These are phyloP conservation scores for Tenthredo mesomela DNA, from an alignment of 2,888 invertebrate species.

Conservation along the genomic window DNA sequence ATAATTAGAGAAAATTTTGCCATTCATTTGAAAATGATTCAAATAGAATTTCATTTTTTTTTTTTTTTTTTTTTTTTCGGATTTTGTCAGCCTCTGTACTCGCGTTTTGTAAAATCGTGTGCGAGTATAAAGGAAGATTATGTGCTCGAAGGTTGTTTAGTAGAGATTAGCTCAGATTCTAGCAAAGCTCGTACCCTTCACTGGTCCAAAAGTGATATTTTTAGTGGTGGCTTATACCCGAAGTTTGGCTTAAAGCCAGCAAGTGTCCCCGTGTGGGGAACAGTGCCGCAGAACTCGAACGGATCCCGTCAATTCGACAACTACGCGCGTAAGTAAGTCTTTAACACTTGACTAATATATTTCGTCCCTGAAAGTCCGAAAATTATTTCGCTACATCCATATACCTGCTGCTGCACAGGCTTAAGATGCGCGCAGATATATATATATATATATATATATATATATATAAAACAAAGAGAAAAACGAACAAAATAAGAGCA, in stretches of 20 bases:
- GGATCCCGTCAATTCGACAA: conserved; percentile 55
- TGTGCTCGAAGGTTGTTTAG: not conserved
- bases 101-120: not conserved
- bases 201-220: conserved; percentile 54
- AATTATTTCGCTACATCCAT: not conserved
- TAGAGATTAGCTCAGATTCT: conserved; percentile 14
- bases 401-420: too few relatives aligned
- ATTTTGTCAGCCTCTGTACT: not conserved
- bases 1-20: not conserved
- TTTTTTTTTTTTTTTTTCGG: not conserved
- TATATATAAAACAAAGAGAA: not conserved
- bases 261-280: conserved; percentile 53
- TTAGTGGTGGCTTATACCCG: conserved; percentile 53
- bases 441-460: too few relatives aligned
- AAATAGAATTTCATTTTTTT: not conserved
- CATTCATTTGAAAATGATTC: not conserved
- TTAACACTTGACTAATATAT: not conserved
- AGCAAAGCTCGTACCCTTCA: conserved; percentile 41
- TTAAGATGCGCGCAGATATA: not conserved
- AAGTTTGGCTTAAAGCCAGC: conserved; percentile 51
- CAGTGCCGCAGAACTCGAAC: conserved; percentile 54
- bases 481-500: not conserved
- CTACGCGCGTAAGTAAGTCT: conserved; percentile 51
- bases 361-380: not conserved
- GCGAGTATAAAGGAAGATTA: not conserved